Percentiles rank a stretch among this genome's conserved stretches.
These are phyloP conservation scores for Sinohyriopsis cumingii DNA, from an alignment of 2,888 invertebrate genomes.

Conservation along the genomic window DNA sequence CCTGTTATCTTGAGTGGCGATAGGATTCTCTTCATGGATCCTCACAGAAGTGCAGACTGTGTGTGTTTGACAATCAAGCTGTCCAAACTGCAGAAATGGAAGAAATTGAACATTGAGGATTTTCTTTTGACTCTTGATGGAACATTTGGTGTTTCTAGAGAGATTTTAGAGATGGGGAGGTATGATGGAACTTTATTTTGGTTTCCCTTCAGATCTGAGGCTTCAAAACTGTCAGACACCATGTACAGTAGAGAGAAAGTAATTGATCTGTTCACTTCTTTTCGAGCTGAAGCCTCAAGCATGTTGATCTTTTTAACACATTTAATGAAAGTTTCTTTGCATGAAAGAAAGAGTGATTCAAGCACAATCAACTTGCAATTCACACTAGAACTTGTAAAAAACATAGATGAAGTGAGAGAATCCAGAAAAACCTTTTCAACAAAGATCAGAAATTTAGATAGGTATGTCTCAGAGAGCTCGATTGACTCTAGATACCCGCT, in stretches of 20 bases:
- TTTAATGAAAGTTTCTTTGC: constrained; percentile 18
- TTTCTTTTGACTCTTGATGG: constrained; percentile 43
- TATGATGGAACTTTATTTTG: constrained; percentile 63
- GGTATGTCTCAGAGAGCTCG: neutral
- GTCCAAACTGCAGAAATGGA: constrained; percentile 17
- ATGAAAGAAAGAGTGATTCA: no score
- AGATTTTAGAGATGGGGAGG: constrained; percentile 33
- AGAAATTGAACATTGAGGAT: constrained; percentile 19
- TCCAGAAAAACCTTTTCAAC: constrained; percentile 9
- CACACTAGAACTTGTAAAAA: neutral
- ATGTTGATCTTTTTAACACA: constrained; percentile 61
- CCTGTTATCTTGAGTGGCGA: constrained; percentile 62
- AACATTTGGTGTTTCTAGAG: constrained; percentile 45
- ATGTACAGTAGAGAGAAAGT: constrained; percentile 48
- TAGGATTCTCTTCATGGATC: constrained; percentile 57
- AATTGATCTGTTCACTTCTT: constrained; percentile 48
- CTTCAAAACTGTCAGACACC: constrained; percentile 52
- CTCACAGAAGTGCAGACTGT: constrained; percentile 29
- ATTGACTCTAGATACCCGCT: no score
- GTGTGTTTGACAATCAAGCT: constrained; percentile 33
- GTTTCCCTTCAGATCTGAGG: constrained; percentile 57
- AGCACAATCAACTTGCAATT: no score
- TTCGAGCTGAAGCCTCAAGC: constrained; percentile 54
- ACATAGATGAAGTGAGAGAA: neutral
- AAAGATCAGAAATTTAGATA: constrained; percentile 9